Percentiles rank a stretch among this genome's conserved stretches.
Conservation (phyloP, 2,113 vertebrate genomes). For the Pholis gunnellus region DNA sequence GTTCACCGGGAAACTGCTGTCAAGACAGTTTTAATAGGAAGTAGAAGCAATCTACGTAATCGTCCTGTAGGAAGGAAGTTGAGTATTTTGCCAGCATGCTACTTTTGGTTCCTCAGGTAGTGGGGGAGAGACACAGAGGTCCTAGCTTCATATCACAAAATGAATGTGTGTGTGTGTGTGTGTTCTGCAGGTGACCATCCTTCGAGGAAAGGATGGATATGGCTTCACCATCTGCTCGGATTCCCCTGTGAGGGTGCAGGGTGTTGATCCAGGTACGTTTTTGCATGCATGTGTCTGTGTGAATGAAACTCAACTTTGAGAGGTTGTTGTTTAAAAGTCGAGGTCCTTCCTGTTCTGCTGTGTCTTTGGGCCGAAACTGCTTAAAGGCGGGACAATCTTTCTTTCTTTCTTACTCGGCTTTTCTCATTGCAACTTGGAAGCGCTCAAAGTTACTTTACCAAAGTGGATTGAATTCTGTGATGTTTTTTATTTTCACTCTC, state of each 20-base stretch:
- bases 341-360: background rate
- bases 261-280: slow-evolving; percentile 92
- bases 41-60: slow-evolving; percentile 51
- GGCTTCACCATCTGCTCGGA: slow-evolving; percentile 98
- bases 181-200: slow-evolving; percentile 90
- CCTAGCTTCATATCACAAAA: background rate
- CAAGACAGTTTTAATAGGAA: slow-evolving; percentile 66
- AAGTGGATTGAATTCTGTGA: background rate
- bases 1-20: slow-evolving; percentile 62
- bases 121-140: background rate
- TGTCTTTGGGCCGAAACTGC: background rate
- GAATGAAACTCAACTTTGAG: background rate
- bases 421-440: background rate
- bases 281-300: slow-evolving; percentile 5
- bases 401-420: background rate
- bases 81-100: slow-evolving; percentile 51
- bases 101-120: slow-evolving; percentile 36
- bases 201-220: slow-evolving; percentile 92
- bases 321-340: slow-evolving; percentile 6
- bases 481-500: background rate
- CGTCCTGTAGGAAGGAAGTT: slow-evolving; percentile 54
- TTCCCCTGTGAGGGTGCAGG: slow-evolving; percentile 95
- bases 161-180: slow-evolving; percentile 35
- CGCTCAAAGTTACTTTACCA: background rate
- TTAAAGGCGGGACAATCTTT: background rate